These are phyloP conservation scores for Heloderma charlesbogerti DNA, from an alignment of 2,113 vertebrate species.

Conservation along the genomic window DNA sequence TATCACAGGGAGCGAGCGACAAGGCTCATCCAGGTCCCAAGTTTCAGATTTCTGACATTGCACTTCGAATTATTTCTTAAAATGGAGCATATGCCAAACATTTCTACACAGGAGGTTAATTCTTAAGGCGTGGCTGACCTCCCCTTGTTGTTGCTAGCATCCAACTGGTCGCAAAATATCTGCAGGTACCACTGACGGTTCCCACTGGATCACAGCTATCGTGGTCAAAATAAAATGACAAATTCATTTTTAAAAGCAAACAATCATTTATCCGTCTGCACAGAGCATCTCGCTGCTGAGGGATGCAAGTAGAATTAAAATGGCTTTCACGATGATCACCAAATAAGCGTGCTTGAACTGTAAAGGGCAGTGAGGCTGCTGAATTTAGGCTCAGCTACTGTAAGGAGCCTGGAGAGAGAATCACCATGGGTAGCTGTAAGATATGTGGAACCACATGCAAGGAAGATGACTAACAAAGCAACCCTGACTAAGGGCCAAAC, in stretches of 20 bases:
- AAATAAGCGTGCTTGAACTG: background rate
- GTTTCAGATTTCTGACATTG: background rate
- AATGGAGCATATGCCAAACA: background rate
- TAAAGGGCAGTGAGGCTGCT: background rate
- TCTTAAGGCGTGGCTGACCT: background rate
- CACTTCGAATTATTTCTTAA: fast-evolving
- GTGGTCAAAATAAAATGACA: background rate
- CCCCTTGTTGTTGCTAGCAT: background rate
- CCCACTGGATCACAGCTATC: background rate
- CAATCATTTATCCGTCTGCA: background rate
- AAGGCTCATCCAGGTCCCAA: constrained; percentile 40
- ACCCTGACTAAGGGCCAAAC: background rate
- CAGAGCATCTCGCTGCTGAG: background rate
- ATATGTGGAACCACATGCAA: background rate
- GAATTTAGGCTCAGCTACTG: background rate
- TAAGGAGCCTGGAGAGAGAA: background rate
- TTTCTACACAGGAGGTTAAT: background rate
- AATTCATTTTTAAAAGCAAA: background rate
- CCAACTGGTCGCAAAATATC: background rate
- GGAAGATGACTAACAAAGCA: background rate
- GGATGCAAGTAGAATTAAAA: background rate
- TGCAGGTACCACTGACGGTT: background rate
- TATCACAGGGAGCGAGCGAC: constrained; percentile 61
- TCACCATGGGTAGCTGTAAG: background rate
- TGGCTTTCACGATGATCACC: background rate